These are phyloP conservation scores for Trisateles emortualis DNA, from an alignment of 2,888 invertebrate species.

Conservation along the genomic window DNA sequence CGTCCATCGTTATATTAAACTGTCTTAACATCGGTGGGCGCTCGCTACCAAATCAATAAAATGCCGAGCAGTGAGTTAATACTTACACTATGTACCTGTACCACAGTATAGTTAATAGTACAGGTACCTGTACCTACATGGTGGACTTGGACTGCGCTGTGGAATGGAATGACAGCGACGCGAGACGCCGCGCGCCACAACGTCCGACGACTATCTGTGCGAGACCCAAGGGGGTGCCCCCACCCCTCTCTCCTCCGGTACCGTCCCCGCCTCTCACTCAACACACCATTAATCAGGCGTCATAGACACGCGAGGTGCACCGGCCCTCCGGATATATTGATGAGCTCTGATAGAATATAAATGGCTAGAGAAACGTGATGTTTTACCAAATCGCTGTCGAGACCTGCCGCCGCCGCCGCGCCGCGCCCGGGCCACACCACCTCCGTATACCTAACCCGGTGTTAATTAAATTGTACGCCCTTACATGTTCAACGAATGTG, in stretches of 20 bases:
- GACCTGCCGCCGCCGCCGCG: conserved; percentile 3
- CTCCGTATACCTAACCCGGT: conserved; percentile 29
- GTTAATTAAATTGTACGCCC: conserved; percentile 47
- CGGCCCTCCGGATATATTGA: conserved; percentile 45
- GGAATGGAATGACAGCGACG: no score
- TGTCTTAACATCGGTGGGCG: neutral
- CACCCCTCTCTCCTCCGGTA: conserved; percentile 26
- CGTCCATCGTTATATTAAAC: neutral
- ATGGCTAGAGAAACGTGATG: conserved; percentile 50
- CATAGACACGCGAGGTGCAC: conserved; percentile 43
- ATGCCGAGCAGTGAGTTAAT: conserved; percentile 33
- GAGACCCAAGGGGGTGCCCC: conserved; percentile 15
- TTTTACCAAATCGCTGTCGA: conserved; percentile 40
- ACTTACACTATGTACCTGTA: no score
- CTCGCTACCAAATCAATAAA: conserved; percentile 36
- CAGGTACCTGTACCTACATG: no score
- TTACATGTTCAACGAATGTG: conserved; percentile 23
- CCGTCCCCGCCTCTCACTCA: conserved; percentile 16
- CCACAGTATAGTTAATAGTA: no score
- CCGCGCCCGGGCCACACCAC: no score
- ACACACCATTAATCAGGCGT: conserved; percentile 55
- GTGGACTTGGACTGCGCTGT: conserved; percentile 5
- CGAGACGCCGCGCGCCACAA: no score
- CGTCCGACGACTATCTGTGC: conserved; percentile 1
- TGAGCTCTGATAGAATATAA: conserved; percentile 50